Evolutionary conservation across 2,888 invertebrate species (phyloP).

Genomic region (Scelioninae gen. 1): DNA sequence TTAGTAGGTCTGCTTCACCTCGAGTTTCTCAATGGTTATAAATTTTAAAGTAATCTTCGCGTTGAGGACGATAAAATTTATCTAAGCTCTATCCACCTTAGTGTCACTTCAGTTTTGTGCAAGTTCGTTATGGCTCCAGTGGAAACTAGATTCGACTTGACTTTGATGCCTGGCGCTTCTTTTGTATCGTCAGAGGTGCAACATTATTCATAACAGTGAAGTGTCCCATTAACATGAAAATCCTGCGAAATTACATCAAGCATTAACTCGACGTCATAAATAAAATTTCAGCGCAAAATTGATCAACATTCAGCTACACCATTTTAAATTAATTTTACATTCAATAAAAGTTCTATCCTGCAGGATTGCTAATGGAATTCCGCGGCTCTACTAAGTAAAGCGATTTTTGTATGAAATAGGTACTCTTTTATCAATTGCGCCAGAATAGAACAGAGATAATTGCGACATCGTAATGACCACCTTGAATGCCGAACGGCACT

Average conservation of each 20-base stretch:
- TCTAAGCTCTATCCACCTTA: slow-evolving; percentile 73
- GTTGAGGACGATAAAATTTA: slow-evolving; percentile 75
- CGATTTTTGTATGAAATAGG: slow-evolving; percentile 58
- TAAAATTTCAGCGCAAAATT: slow-evolving; percentile 47
- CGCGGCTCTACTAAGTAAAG: slow-evolving; percentile 22
- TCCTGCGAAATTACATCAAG: slow-evolving; percentile 45
- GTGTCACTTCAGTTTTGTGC: slow-evolving; percentile 72
- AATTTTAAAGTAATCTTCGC: slow-evolving; percentile 75
- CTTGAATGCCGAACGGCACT: slow-evolving; percentile 77
- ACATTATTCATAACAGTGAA: slow-evolving; percentile 40
- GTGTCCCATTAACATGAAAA: slow-evolving; percentile 57
- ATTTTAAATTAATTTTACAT: slow-evolving; percentile 52
- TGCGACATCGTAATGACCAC: slow-evolving; percentile 79
- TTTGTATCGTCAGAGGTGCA: slow-evolving; percentile 48
- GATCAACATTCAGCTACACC: slow-evolving; percentile 23
- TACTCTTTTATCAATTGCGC: slow-evolving; percentile 77
- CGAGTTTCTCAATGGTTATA: slow-evolving; percentile 72
- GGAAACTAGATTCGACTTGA: slow-evolving; percentile 52
- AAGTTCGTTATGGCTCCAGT: slow-evolving; percentile 61
- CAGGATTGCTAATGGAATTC: slow-evolving; percentile 33
- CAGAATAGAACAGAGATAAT: slow-evolving; percentile 82
- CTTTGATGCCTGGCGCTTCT: slow-evolving; percentile 41
- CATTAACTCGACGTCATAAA: slow-evolving; percentile 44
- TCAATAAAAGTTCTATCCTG: slow-evolving; percentile 42
- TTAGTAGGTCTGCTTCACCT: slow-evolving; percentile 70